Base-by-base conservation (phyloP, 1,140 invertebrate species). In the Euwallacea fornicatus region DNA sequence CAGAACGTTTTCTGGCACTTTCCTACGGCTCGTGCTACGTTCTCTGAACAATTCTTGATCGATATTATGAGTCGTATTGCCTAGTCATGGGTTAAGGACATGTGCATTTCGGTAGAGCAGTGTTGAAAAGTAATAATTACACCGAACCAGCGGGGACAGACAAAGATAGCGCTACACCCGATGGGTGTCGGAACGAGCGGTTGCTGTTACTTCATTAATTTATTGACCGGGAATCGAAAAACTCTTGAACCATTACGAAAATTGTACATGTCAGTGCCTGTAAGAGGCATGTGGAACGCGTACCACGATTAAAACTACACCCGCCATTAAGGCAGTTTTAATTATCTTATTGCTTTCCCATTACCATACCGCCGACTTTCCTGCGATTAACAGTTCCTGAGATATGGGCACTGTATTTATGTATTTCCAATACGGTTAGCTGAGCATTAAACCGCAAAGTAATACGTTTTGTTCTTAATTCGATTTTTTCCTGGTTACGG, bases 181-280 rank as follows among this genome's bases (percentile, higher is more conserved):
- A 50, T 10, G 46, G 62, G 54, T 60, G 16, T 21, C 67, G 71
- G 63, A 56, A 56, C 56, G 55, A 58, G 42, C 66, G 66, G 55
- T 33, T 66, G 64, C 66, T 67, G 66, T 67, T 59, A 59, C 66
- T 15, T 56, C 66, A 67, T 67, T 67, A 67, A 59, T 67, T 56
- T 67, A 67, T 67, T 67, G 66, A 33, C 55, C 59, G 66, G 66
- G 10, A 67, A 67, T 67, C 42, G 55, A 67, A 67, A 33, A 59
- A 59, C 66, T 56, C 66, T 67, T 67, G 53, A 67, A 59, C 55
- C 66, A 67, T 67, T 67, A 56, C 55, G 66, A 56, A 67, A 67
- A 67, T 67, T 67, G 44, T 67, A 67, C 53, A 41, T 67, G 66
- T 67, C 66, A 59, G 56, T 64, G 62, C 41, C 60, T 62, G 46